Base-by-base conservation (phyloP, 1,140 invertebrate genomes). In the Chlorops oryzae region DNA sequence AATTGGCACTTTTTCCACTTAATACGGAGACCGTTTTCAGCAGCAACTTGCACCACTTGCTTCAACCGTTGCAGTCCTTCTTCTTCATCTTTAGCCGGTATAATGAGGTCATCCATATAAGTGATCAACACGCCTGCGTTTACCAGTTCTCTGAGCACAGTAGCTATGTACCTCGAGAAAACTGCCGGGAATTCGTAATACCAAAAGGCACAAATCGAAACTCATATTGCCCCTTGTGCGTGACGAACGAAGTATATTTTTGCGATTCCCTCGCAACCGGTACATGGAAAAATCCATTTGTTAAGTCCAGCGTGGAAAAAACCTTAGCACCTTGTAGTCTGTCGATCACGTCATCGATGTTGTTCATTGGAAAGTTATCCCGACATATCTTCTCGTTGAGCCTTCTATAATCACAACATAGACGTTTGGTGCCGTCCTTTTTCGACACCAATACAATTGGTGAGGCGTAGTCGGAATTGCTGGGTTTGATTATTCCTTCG, bases 281-380 rank as follows among this genome's bases (percentile, higher is more conserved):
- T 3, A 49, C 47, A 49, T 49, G 35, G 23, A 49, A 49, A 25
- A 49, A 49, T 20, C 34, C 47, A 25, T 46, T 51, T 10, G 2
- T n/a, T 7, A 43, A 23, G 17, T 60, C 58, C 3, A 60, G 40
- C n/a, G 53, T 56, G 3, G 43, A 48, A 49, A 54, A 60, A 32
- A 50, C 41, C 1, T 43, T 51, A 18, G 52, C 50, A 2, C 41
- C 42, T 48, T 39, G 25, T 50, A 53, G 17, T 58, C 51, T 13
- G 44, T 60, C 23, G 51, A 41, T 9, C 51, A 54, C n/a, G n/a
- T n/a, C n/a, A n/a, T n/a, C n/a, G n/a, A n/a, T n/a, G n/a, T n/a
- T n/a, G n/a, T n/a, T n/a, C 38, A 58, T 34, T 6, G 58, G 58
- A 44, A 54, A 59, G 18, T 45, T 45, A n/a, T 50, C 24, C 5